A percentile compares a stretch with the other conserved stretches of the same genome.
phyloP scores from a whole-genome alignment of 2,113 vertebrate genomes.

The Pleuronectes platessa region DNA sequence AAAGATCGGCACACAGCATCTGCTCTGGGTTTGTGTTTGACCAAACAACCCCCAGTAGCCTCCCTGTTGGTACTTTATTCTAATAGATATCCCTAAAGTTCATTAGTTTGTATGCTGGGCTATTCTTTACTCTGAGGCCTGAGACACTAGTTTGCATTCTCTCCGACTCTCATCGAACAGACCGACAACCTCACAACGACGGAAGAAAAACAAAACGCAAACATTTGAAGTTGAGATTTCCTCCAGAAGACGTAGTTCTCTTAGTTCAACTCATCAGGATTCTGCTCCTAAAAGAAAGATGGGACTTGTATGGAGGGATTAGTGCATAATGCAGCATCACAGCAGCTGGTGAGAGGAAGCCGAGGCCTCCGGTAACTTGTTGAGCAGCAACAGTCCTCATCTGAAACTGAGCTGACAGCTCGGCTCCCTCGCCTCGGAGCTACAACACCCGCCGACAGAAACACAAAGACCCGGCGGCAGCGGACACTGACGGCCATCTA shows the following conservation, averaged over 20 bases:
- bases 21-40: no score
- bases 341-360: slow-evolving; percentile 26
- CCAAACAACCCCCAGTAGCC: no score
- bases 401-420: slow-evolving; percentile 48
- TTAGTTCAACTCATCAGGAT: neutral
- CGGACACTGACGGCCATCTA: slow-evolving; percentile 47
- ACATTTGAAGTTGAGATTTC: neutral
- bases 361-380: slow-evolving; percentile 53
- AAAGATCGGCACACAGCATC: no score
- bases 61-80: no score
- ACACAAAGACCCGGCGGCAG: slow-evolving; percentile 42
- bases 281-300: neutral
- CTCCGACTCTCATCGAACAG: no score
- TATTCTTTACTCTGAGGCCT: no score
- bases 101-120: no score
- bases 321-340: slow-evolving; percentile 14
- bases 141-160: no score
- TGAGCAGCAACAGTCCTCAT: slow-evolving; percentile 43
- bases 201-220: neutral
- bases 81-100: no score
- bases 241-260: neutral
- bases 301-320: neutral
- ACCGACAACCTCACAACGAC: no score
- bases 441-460: slow-evolving; percentile 40
- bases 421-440: slow-evolving; percentile 38